Evolutionary conservation across 53 echinoderm and acorn worm species (phyloP).

Genomic region (Echinometra lucunter): DNA sequence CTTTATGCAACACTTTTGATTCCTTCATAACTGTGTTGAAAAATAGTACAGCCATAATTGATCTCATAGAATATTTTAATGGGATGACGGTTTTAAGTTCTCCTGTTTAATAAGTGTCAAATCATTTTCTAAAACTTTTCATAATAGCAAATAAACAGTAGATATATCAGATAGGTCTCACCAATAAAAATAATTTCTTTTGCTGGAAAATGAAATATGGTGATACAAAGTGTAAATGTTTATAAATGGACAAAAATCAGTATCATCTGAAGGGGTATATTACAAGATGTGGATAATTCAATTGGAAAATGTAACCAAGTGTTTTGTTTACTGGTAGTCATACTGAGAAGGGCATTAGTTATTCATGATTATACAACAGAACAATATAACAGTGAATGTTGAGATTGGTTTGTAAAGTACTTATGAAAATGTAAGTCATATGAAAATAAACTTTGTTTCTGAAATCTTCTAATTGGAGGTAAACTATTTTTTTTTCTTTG

Average conservation of each 20-base stretch:
- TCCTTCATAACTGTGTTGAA: not conserved
- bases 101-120: not conserved
- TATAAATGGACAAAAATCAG: no score
- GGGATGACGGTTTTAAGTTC: not conserved
- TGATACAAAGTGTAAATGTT: no score
- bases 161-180: no score
- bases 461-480: conserved; percentile 7
- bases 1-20: no score
- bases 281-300: no score
- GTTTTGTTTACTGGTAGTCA: no score
- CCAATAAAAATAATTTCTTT: no score
- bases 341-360: not conserved
- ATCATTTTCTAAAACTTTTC: not conserved
- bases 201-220: no score
- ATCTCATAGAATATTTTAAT: not conserved
- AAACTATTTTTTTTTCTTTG: not conserved
- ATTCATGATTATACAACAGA: not conserved
- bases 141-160: no score
- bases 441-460: conserved; percentile 51
- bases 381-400: not conserved
- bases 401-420: conserved; percentile 20
- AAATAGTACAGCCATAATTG: not conserved
- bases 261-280: no score
- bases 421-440: not conserved
- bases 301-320: no score